Evolutionary conservation across 1,140 invertebrate genomes (phyloP), one percentile per base, ranked within the genome.

Genomic region (Zaprionus gabonicus): DNA sequence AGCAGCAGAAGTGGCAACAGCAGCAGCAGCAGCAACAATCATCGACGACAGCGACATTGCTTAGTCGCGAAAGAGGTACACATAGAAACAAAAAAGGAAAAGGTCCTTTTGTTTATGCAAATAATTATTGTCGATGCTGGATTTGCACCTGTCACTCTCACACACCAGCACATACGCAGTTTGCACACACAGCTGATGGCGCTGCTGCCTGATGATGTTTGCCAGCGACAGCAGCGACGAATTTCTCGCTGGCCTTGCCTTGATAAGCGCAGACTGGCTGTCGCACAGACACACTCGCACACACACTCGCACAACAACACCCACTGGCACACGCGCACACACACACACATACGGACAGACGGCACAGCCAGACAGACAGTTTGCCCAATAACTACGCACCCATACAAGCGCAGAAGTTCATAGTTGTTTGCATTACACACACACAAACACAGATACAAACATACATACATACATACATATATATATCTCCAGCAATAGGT

Each of bases 191-290:
- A 83, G 81, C 81, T 83, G 73, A 80, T 80, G 49, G 58, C 28
- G 17, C 20, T 51, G 53, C 53, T 67, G 65, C 58, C 41, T 60
- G 36, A 53, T 64, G 60, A 44, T 72, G 59, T 63, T 70, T 56
- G 58, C 44, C 38, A 68, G 51, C 34, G 34, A 15, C 63, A 55
- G 49, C 49, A 44, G n/a, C 20, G 65, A 56, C 56, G 17, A 69
- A 64, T 53, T 79, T 66, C 72, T 79, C 23, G 44, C 66, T 75
- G 72, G 74, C 77, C 73, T 76, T 70, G 68, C 73, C 65, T 79
- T 82, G 81, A 87, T 88, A 88, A 88, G 78, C 77, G 67, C 73
- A 87, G 81, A 88, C 83, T 83, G 59, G 38, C 65, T 76, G 59
- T 58, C 67, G 63, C 70, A 73, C 28, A 9, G 28, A 69, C 60